Conservation (phyloP, 2,113 vertebrate genomes). For the Pelobates fuscus region DNA sequence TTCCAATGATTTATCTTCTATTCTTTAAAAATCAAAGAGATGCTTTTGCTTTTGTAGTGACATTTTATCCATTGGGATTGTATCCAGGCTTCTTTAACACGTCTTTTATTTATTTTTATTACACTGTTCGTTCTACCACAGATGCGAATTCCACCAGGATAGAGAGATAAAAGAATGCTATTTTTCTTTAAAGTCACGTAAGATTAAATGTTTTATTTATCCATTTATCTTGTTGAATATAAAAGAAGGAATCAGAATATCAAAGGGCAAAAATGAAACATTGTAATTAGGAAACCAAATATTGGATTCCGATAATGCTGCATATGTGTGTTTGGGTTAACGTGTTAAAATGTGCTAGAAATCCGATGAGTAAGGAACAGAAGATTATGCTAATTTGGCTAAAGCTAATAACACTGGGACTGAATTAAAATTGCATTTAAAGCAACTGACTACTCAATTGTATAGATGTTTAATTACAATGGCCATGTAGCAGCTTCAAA, state of each 20-base stretch:
- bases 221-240: conserved; percentile 27
- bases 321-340: no score
- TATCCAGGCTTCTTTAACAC: conserved; percentile 17
- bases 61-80: conserved; percentile 44
- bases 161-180: conserved; percentile 39
- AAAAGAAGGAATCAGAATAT: background rate
- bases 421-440: no score
- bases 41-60: conserved; percentile 42
- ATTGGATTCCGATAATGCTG: no score
- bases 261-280: background rate
- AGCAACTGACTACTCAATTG: no score
- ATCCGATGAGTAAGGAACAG: no score
- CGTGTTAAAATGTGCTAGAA: no score
- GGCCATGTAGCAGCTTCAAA: no score
- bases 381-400: no score
- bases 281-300: no score
- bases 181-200: conserved; percentile 36
- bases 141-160: conserved; percentile 31
- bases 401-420: no score
- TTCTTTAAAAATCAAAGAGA: conserved; percentile 42
- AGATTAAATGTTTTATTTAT: conserved; percentile 40
- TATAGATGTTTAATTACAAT: no score
- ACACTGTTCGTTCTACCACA: background rate
- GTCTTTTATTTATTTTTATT: conserved; percentile 38
- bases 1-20: conserved; percentile 45